phyloP scores from a whole-genome alignment of 2,797 vertebrate species.

The Takifugu ocellatus region DNA sequence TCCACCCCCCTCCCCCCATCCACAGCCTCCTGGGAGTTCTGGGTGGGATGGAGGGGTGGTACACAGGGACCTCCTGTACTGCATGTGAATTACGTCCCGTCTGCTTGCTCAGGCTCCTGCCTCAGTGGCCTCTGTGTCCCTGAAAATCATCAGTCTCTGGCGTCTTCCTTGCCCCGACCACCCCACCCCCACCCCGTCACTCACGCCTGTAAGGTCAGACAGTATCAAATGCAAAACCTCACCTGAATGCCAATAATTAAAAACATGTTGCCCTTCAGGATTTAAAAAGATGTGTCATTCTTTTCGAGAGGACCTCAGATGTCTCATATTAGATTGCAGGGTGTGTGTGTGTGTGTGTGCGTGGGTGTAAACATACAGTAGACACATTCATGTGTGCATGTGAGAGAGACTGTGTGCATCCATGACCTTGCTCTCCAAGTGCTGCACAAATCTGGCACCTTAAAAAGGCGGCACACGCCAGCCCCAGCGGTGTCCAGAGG shows the following conservation, averaged over 20 bases:
- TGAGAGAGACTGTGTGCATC: constrained; percentile 4
- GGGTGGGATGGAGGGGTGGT: constrained; percentile 65
- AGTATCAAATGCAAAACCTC: constrained; percentile 57
- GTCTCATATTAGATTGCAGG: constrained; percentile 23
- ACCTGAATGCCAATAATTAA: constrained; percentile 65
- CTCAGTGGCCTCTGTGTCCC: constrained; percentile 53
- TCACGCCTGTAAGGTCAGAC: constrained; percentile 51
- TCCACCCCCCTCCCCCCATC: constrained; percentile 38
- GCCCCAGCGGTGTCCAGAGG: constrained; percentile 13
- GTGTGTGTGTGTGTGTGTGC: constrained; percentile 1
- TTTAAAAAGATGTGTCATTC: constrained; percentile 31
- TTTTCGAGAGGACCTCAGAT: constrained; percentile 33
- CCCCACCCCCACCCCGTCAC: constrained; percentile 13
- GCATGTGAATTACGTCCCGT: constrained; percentile 82
- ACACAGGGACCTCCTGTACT: constrained; percentile 76
- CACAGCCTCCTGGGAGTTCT: constrained; percentile 79
- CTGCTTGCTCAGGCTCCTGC: constrained; percentile 41
- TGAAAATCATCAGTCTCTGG: constrained; percentile 52
- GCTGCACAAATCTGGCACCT: constrained; percentile 55
- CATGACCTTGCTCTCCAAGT: constrained; percentile 60
- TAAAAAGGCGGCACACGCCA: constrained; percentile 52
- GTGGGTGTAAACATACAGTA: background rate
- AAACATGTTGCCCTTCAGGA: constrained; percentile 42
- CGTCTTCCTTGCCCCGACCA: constrained; percentile 52
- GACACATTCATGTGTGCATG: background rate